Conservation (phyloP, 2,113 vertebrate species). For the Polypterus bichir region DNA sequence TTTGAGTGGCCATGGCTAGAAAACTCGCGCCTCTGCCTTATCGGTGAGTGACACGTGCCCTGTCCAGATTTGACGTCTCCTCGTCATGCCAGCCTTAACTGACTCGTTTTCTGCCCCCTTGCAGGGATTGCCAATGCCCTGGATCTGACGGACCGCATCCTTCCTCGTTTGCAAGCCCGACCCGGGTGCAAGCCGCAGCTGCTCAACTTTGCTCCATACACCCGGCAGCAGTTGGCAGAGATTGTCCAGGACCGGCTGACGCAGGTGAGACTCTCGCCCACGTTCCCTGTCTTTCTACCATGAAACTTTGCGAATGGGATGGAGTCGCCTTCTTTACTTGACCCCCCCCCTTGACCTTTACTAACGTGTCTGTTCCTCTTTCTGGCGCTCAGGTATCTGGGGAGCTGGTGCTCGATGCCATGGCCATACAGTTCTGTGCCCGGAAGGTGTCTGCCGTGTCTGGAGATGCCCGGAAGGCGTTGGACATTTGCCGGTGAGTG, state of each 20-base stretch:
- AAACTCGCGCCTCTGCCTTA: slow-evolving; percentile 66
- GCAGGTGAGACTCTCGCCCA: slow-evolving; percentile 42
- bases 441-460: slow-evolving; percentile 85
- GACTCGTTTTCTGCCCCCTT: fast-evolving
- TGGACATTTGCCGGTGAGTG: slow-evolving; percentile 85
- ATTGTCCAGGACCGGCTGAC: slow-evolving; percentile 75
- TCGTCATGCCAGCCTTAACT: neutral
- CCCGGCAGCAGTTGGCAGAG: slow-evolving; percentile 59
- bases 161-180: slow-evolving; percentile 62
- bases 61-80: neutral
- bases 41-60: slow-evolving; percentile 53
- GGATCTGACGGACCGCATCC: slow-evolving; percentile 80
- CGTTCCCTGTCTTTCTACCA: too few relatives aligned
- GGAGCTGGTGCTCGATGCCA: slow-evolving; percentile 57
- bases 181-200: slow-evolving; percentile 60
- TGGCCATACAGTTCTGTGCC: slow-evolving; percentile 86
- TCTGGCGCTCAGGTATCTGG: slow-evolving; percentile 47
- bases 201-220: slow-evolving; percentile 79
- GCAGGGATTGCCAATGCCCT: slow-evolving; percentile 83
- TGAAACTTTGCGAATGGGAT: too few relatives aligned
- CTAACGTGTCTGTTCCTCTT: neutral
- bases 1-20: slow-evolving; percentile 81
- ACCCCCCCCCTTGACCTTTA: too few relatives aligned
- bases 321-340: too few relatives aligned
- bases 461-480: slow-evolving; percentile 79